A percentile compares a stretch with the other conserved stretches of the same genome.
These are phyloP conservation scores for Otolemur garnettii DNA, from an alignment of 2,113 vertebrate species.

Conservation along the genomic window DNA sequence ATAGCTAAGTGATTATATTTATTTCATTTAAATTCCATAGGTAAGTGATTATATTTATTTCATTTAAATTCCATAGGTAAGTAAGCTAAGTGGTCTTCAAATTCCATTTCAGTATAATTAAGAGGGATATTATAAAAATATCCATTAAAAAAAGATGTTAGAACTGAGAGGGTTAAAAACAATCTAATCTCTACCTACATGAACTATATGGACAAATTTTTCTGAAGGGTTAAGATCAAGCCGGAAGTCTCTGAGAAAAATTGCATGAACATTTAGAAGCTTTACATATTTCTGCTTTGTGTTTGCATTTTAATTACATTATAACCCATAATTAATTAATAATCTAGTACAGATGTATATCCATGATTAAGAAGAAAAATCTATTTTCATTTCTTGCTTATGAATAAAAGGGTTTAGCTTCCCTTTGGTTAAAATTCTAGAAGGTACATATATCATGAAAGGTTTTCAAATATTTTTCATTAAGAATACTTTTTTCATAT, in stretches of 20 bases:
- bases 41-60: constrained; percentile 34
- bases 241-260: constrained; percentile 43
- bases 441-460: background rate
- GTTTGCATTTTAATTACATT: constrained; percentile 63
- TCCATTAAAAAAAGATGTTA: background rate
- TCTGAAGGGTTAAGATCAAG: constrained; percentile 22
- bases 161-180: constrained; percentile 25
- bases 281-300: background rate
- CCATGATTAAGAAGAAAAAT: constrained; percentile 36
- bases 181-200: constrained; percentile 9
- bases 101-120: constrained; percentile 47
- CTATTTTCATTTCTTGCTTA: constrained; percentile 48
- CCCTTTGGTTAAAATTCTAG: constrained; percentile 32
- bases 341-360: constrained; percentile 46
- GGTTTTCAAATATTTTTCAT: constrained; percentile 17
- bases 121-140: constrained; percentile 20
- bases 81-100: constrained; percentile 39
- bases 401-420: constrained; percentile 43
- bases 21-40: too few species aligned
- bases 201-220: constrained; percentile 34
- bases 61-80: background rate
- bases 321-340: constrained; percentile 66
- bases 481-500: constrained; percentile 35
- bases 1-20: background rate
- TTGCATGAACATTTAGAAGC: constrained; percentile 42